A percentile compares a stretch with the other conserved stretches of the same genome.
phyloP scores from a whole-genome alignment of 2,888 invertebrate genomes.

The Pimpla rufipes region DNA sequence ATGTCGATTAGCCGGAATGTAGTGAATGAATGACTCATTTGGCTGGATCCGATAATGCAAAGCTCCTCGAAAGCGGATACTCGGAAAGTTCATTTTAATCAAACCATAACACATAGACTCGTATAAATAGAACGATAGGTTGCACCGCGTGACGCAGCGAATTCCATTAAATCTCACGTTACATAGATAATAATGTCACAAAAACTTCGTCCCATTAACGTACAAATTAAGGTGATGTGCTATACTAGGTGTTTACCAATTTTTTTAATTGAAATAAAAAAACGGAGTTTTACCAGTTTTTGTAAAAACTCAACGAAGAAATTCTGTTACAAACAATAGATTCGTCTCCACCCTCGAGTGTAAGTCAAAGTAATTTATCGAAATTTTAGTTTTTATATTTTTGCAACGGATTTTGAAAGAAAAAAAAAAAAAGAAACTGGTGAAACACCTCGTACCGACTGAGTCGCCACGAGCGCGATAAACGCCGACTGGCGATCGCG shows the following conservation, averaged over 20 bases:
- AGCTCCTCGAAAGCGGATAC: constrained; percentile 20
- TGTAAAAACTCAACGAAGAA: too few species aligned
- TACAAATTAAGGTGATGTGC: constrained; percentile 45
- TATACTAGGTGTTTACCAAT: not conserved
- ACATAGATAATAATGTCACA: constrained; percentile 20
- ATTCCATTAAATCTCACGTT: constrained; percentile 14
- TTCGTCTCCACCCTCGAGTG: too few species aligned
- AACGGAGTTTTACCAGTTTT: too few species aligned
- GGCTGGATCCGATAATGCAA: not conserved
- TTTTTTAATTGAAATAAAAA: too few species aligned
- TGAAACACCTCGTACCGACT: too few species aligned
- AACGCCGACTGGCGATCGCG: not conserved
- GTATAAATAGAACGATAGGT: constrained; percentile 11
- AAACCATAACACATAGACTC: constrained; percentile 13
- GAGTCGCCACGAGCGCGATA: not conserved
- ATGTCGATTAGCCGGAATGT: not conserved
- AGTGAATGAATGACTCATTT: constrained; percentile 1
- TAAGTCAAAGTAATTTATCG: too few species aligned
- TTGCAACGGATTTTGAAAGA: too few species aligned
- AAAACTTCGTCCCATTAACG: constrained; percentile 56
- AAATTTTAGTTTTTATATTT: too few species aligned
- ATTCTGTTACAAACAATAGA: too few species aligned
- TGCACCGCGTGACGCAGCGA: constrained; percentile 28
- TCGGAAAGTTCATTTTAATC: constrained; percentile 15
- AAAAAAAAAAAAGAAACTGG: too few species aligned